These are phyloP conservation scores for Sebastes taczanowskii DNA, from an alignment of 2,797 vertebrate species.

Conservation along the genomic window DNA sequence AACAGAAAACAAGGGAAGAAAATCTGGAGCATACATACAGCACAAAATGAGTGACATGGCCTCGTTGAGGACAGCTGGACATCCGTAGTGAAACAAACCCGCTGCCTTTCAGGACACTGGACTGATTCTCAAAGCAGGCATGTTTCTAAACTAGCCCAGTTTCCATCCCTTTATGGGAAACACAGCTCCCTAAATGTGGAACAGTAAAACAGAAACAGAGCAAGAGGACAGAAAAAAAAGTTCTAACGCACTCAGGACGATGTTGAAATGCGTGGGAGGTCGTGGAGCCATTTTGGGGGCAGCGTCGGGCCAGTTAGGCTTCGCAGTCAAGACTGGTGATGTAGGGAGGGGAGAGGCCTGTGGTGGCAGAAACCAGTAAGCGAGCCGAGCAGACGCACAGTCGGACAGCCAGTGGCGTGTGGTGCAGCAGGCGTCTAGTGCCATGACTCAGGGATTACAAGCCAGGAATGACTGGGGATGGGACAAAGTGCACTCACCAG, in stretches of 20 bases:
- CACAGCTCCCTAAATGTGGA: conserved; percentile 39
- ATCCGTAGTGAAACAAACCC: conserved; percentile 19
- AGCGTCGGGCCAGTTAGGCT: conserved; percentile 39
- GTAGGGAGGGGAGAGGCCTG: conserved; percentile 32
- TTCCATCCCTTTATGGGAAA: conserved; percentile 51
- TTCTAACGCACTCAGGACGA: conserved; percentile 7
- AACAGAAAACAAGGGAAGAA: conserved; percentile 36
- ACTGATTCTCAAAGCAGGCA: conserved; percentile 47
- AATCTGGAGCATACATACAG: conserved; percentile 50
- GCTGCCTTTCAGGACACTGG: conserved; percentile 14
- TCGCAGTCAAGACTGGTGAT: conserved; percentile 23
- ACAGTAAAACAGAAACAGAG: conserved; percentile 49
- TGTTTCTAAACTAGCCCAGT: conserved; percentile 20
- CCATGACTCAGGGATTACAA: conserved; percentile 82
- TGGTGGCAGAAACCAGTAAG: conserved; percentile 32
- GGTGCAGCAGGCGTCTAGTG: conserved; percentile 58
- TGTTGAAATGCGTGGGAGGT: conserved; percentile 36
- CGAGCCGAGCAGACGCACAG: conserved; percentile 35
- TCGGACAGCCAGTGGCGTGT: conserved; percentile 48
- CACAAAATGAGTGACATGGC: conserved; percentile 27
- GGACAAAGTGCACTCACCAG: conserved; percentile 69
- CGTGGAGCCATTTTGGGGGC: conserved; percentile 49
- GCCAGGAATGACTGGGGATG: conserved; percentile 65
- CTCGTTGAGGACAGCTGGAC: conserved; percentile 48
- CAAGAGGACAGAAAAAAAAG: conserved; percentile 23